phyloP scores from a whole-genome alignment of 2,113 vertebrate genomes.

The Promerops cafer region DNA sequence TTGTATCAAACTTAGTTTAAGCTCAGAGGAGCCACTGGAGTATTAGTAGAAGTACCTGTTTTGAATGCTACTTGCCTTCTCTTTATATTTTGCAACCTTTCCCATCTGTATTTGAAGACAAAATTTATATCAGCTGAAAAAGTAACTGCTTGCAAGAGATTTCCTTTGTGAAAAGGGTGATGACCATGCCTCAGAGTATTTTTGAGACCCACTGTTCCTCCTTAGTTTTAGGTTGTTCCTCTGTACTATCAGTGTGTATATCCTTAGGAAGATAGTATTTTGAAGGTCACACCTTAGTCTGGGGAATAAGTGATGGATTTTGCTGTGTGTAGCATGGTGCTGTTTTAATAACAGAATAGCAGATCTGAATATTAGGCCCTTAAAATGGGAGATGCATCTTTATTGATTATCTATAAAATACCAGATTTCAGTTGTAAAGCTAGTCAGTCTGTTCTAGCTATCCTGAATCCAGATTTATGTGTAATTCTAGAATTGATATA shows the following conservation, averaged over 20 bases:
- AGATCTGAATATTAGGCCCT: not conserved
- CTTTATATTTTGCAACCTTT: not conserved
- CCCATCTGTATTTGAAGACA: not conserved
- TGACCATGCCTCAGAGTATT: not conserved
- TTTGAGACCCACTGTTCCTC: not conserved
- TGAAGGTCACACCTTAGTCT: not conserved
- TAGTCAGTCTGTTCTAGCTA: not conserved
- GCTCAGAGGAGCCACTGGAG: not conserved
- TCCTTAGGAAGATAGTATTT: not conserved
- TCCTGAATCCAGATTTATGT: not conserved
- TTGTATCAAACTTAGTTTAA: not conserved
- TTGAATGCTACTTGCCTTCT: not conserved
- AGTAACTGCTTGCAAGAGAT: not conserved
- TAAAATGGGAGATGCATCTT: not conserved
- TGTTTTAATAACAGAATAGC: not conserved
- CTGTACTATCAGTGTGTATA: not conserved
- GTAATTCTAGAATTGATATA: not conserved
- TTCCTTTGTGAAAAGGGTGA: rapidly evolving
- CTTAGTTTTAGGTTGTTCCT: not conserved
- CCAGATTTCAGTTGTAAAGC: not conserved
- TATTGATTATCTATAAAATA: not conserved
- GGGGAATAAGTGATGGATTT: not conserved
- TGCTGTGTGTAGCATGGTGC: not conserved
- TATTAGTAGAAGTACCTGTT: not conserved
- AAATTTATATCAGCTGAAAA: not conserved